Percentiles rank a stretch among this genome's conserved stretches.
phyloP scores from a whole-genome alignment of 2,888 invertebrate species.

The Onchidella celtica region DNA sequence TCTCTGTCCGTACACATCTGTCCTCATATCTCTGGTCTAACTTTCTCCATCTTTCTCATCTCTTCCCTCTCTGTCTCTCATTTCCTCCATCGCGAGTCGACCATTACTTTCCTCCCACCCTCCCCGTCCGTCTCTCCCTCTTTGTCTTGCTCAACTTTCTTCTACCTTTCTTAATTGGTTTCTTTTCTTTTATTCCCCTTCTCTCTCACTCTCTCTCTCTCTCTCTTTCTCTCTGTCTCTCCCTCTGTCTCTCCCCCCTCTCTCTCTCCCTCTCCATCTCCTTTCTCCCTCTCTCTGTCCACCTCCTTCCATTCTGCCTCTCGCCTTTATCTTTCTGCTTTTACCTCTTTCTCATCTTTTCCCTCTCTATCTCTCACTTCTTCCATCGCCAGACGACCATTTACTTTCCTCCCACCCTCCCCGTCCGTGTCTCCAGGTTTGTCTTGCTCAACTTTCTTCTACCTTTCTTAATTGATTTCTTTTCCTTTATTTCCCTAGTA shows the following conservation, averaged over 20 bases:
- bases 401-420: too few species aligned
- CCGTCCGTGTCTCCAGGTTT: too few species aligned
- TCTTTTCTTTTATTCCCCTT: background rate
- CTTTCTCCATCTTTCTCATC: background rate
- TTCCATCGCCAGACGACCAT: too few species aligned
- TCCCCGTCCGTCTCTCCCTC: background rate
- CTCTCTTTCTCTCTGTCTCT: background rate
- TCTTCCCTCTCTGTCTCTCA: background rate
- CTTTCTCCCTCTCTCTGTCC: background rate
- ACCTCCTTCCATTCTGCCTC: background rate
- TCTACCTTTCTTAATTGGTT: background rate
- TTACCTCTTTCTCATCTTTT: background rate
- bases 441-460: too few species aligned
- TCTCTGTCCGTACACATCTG: too few species aligned
- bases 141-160: background rate
- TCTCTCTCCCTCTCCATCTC: background rate
- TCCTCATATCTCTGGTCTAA: background rate
- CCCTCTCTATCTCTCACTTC: too few species aligned
- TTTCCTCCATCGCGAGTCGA: background rate
- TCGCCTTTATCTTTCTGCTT: background rate
- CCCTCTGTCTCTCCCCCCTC: background rate
- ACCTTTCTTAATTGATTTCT: too few species aligned
- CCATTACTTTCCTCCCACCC: background rate
- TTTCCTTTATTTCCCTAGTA: too few species aligned
- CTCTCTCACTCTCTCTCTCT: background rate